phyloP scores from a whole-genome alignment of 2,113 vertebrate species.

The Pleuronectes platessa region DNA sequence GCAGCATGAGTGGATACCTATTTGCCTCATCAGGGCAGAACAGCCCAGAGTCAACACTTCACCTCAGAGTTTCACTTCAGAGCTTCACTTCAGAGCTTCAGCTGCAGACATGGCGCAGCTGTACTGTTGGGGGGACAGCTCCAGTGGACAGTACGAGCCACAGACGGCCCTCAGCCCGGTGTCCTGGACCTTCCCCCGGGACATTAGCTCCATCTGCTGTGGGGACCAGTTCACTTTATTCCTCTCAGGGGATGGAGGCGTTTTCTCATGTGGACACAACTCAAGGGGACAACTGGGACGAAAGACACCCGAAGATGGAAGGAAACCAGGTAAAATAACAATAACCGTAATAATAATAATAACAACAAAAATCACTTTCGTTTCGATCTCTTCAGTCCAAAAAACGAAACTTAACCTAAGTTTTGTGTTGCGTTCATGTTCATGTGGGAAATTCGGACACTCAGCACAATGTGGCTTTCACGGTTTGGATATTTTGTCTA shows the following conservation, averaged over 20 bases:
- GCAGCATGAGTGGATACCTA: slow-evolving; percentile 12
- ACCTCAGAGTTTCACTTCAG: no score
- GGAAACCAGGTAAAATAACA: slow-evolving; percentile 44
- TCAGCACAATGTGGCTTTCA: not conserved
- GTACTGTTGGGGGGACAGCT: slow-evolving; percentile 70
- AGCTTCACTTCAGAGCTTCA: not conserved
- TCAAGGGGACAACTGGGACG: slow-evolving; percentile 74
- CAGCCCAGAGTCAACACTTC: no score
- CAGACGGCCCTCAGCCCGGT: slow-evolving; percentile 16
- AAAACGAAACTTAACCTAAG: slow-evolving; percentile 38
- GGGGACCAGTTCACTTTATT: slow-evolving; percentile 75
- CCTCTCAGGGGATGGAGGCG: slow-evolving; percentile 55
- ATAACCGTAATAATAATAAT: not conserved
- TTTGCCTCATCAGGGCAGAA: no score
- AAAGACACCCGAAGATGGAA: slow-evolving; percentile 22
- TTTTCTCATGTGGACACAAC: slow-evolving; percentile 74
- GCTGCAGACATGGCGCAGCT: slow-evolving; percentile 48
- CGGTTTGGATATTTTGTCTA: not conserved
- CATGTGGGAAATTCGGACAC: not conserved
- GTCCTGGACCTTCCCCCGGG: slow-evolving; percentile 42
- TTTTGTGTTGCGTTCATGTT: not conserved
- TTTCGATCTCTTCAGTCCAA: slow-evolving; percentile 26
- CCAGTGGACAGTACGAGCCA: slow-evolving; percentile 66
- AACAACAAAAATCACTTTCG: slow-evolving; percentile 60
- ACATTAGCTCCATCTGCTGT: slow-evolving; percentile 54